phyloP scores from a whole-genome alignment of 1,140 invertebrate species.

The Bombus superbus region DNA sequence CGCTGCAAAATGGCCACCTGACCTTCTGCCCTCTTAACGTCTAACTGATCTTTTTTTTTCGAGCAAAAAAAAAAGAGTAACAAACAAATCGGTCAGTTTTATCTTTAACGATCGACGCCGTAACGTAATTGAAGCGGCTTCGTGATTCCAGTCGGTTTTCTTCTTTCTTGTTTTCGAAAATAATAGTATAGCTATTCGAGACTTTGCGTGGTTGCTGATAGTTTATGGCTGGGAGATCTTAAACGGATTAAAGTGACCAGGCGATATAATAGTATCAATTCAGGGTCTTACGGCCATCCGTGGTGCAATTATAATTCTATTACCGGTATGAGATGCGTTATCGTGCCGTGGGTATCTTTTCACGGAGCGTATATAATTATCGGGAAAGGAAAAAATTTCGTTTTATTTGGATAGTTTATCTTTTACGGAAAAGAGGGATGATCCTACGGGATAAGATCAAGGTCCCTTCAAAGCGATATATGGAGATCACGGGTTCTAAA shows the following conservation, averaged over 20 bases:
- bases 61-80: neutral
- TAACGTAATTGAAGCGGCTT: no score
- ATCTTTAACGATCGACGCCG: neutral
- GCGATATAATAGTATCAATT: neutral
- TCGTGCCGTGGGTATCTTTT: neutral
- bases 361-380: neutral
- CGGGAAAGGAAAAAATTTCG: neutral
- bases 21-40: constrained; percentile 63
- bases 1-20: constrained; percentile 73
- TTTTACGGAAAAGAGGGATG: neutral
- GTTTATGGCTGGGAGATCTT: neutral
- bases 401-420: neutral
- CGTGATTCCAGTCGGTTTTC: neutral
- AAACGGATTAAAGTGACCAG: neutral
- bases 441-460: neutral
- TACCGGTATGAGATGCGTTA: neutral
- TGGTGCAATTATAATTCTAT: neutral
- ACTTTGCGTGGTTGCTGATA: neutral
- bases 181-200: neutral
- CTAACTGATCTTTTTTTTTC: constrained; percentile 8
- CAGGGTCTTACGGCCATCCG: neutral
- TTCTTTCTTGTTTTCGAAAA: neutral
- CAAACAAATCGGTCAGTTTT: neutral
- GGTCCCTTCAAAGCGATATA: neutral
- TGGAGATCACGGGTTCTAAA: neutral